Evolutionary conservation across 2,113 vertebrate species (phyloP).

Genomic region (Atherinomorus stipes): DNA sequence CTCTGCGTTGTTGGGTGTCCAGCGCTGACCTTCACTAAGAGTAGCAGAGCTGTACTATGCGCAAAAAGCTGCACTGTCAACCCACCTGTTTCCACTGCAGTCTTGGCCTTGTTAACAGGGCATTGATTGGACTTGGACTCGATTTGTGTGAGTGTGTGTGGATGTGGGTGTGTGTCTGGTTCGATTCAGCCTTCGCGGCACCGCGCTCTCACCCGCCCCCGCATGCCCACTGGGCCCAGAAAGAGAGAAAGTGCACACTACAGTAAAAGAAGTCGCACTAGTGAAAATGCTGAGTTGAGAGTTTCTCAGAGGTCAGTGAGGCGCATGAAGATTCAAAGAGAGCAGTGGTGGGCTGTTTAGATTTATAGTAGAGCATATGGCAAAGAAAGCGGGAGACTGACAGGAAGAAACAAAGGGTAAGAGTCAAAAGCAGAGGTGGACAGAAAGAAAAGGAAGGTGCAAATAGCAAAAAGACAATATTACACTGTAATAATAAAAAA

Average conservation of each 20-base stretch:
- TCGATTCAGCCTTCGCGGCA: slow-evolving; percentile 65
- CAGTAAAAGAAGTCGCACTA: slow-evolving; percentile 73
- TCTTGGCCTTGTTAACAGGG: slow-evolving; percentile 68
- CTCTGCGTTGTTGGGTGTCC: not conserved
- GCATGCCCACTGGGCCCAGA: slow-evolving; percentile 32
- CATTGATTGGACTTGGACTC: slow-evolving; percentile 69
- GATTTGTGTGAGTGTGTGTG: slow-evolving; percentile 36
- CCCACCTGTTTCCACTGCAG: slow-evolving; percentile 67
- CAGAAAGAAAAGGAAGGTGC: not conserved
- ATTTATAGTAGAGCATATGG: slow-evolving; percentile 51
- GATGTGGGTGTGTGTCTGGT: slow-evolving; percentile 40
- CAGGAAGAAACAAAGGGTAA: slow-evolving; percentile 16
- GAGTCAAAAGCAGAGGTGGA: slow-evolving; percentile 14
- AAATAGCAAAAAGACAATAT: slow-evolving; percentile 13
- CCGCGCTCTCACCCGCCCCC: slow-evolving; percentile 25
- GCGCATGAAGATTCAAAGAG: slow-evolving; percentile 46
- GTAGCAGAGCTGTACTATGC: slow-evolving; percentile 41
- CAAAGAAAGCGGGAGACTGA: slow-evolving; percentile 23
- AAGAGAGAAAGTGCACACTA: slow-evolving; percentile 70
- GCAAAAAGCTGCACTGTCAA: slow-evolving; percentile 59
- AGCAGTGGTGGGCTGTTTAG: slow-evolving; percentile 23
- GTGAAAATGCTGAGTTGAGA: slow-evolving; percentile 74
- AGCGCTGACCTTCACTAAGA: slow-evolving; percentile 61
- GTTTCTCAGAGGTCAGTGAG: slow-evolving; percentile 68
- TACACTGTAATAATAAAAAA: not conserved